These are phyloP conservation scores for Yponomeuta cagnagella DNA, from an alignment of 2,888 invertebrate genomes.

Conservation along the genomic window DNA sequence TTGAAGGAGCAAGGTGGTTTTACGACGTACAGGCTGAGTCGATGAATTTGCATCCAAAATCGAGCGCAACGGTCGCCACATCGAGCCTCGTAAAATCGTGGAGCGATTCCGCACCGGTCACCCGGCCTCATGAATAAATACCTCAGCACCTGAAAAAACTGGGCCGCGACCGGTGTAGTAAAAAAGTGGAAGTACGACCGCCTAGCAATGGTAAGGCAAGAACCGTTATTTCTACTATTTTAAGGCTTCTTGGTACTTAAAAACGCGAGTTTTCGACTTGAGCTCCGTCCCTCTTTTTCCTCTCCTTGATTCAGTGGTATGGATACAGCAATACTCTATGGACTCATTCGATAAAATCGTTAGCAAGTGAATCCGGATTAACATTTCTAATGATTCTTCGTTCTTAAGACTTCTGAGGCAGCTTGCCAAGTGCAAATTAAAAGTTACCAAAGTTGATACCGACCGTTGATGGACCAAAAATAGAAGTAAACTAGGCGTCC, in stretches of 20 bases:
- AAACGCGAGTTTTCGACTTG: too few relatives aligned
- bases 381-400: too few relatives aligned
- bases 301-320: too few relatives aligned
- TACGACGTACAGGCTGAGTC: conserved; percentile 56
- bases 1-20: conserved; percentile 46
- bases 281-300: too few relatives aligned
- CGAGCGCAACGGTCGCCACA: conserved; percentile 57
- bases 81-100: conserved; percentile 48
- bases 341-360: too few relatives aligned
- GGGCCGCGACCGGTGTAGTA: neutral
- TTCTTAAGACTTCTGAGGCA: too few relatives aligned
- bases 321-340: too few relatives aligned
- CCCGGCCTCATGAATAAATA: conserved; percentile 54
- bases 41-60: conserved; percentile 57
- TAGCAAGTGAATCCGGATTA: too few relatives aligned
- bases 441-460: too few relatives aligned
- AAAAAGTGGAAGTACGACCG: neutral
- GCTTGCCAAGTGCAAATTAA: too few relatives aligned
- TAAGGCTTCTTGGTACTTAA: neutral
- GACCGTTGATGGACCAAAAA: too few relatives aligned
- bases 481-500: too few relatives aligned
- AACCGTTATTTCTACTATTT: neutral
- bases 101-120: conserved; percentile 53
- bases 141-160: conserved; percentile 20
- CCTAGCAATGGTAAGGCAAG: neutral